phyloP scores from a whole-genome alignment of 1,140 invertebrate genomes.

The Trichonephila clavipes region DNA sequence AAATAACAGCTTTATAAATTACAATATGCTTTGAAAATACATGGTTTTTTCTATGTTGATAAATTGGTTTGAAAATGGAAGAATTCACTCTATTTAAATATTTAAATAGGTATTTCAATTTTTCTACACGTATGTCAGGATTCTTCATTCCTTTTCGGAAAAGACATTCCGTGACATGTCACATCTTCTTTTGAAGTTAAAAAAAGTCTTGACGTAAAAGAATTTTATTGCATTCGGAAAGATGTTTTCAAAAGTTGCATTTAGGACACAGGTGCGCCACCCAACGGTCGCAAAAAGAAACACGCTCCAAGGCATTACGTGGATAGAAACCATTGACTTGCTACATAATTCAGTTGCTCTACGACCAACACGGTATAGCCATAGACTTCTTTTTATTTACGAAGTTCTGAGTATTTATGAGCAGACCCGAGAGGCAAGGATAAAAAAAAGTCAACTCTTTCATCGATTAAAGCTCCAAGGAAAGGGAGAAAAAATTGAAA shows the following conservation, averaged over 20 bases:
- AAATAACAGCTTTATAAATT: no score
- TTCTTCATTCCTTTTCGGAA: no score
- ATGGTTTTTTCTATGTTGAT: no score
- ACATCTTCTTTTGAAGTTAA: no score
- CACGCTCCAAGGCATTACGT: constrained; percentile 53
- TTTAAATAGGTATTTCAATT: no score
- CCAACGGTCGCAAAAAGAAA: constrained; percentile 44
- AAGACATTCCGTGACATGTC: no score
- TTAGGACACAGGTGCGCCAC: constrained; percentile 48
- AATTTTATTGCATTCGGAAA: background rate
- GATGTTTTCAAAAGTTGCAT: background rate
- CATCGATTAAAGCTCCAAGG: constrained; percentile 55
- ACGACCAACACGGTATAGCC: background rate
- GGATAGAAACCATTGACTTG: constrained; percentile 59
- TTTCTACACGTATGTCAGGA: no score
- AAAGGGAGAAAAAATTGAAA: constrained; percentile 3
- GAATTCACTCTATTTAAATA: no score
- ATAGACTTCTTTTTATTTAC: constrained; percentile 57
- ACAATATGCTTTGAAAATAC: no score
- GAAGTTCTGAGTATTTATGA: constrained; percentile 65
- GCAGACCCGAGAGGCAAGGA: background rate
- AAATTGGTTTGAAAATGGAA: no score
- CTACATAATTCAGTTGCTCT: constrained; percentile 59
- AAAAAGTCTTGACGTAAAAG: no score
- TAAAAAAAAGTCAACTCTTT: constrained; percentile 50